A percentile compares a stretch with the other conserved stretches of the same genome.
Evolutionary conservation across 1,140 invertebrate genomes (phyloP).

Genomic region (Phymorhynchus buccinoides): DNA sequence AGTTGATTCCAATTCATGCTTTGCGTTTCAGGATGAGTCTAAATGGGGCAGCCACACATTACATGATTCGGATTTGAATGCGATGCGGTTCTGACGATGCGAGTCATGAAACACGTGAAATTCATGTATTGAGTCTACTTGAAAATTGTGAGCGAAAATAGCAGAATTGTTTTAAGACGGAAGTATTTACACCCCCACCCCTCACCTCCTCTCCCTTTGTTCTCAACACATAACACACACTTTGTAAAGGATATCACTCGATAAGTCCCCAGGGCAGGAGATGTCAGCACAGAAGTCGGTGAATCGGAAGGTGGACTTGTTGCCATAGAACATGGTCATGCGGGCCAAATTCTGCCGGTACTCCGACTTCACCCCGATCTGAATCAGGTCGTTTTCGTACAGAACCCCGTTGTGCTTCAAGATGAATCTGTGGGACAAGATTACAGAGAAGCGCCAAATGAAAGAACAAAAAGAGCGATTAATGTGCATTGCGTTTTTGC

Average conservation of each 20-base stretch:
- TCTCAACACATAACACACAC: not conserved
- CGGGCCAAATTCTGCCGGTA: constrained; percentile 92
- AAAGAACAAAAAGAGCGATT: not conserved
- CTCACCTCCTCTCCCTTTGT: not conserved
- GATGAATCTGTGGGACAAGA: constrained; percentile 85
- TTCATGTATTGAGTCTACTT: no score
- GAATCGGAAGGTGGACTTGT: constrained; percentile 92
- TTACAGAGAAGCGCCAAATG: not conserved
- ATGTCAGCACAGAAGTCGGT: constrained; percentile 73
- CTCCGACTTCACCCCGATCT: constrained; percentile 98
- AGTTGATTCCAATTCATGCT: no score
- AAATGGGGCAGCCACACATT: no score
- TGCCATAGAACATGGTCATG: constrained; percentile 96
- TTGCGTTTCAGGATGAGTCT: no score
- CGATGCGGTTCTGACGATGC: no score
- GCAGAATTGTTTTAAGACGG: not conserved
- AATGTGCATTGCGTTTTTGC: no score
- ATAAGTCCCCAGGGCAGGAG: constrained; percentile 53
- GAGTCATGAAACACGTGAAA: no score
- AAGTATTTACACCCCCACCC: not conserved
- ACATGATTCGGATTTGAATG: no score
- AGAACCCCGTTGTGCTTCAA: constrained; percentile 92
- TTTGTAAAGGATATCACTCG: constrained; percentile 61
- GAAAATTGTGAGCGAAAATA: no score
- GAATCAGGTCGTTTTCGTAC: constrained; percentile 98